Evolutionary conservation across 2,797 vertebrate genomes (phyloP).

Genomic region (Peromyscus melanophrys): DNA sequence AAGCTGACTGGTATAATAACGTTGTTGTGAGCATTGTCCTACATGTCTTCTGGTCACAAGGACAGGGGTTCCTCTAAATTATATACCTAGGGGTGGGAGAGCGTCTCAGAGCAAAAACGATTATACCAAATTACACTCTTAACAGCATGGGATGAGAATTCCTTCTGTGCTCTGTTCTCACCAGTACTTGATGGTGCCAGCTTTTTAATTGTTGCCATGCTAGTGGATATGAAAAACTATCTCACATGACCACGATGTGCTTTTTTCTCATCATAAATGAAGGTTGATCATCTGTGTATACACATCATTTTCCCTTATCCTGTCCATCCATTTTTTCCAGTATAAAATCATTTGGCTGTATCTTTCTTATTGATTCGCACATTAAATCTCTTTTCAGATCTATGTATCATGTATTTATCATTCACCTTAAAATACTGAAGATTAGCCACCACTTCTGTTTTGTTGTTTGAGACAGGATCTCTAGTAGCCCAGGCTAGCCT

Average conservation of each 20-base stretch:
- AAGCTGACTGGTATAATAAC: constrained; percentile 47
- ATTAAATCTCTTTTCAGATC: constrained; percentile 16
- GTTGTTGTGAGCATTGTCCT: constrained; percentile 66
- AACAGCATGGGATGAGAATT: constrained; percentile 42
- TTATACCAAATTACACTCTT: constrained; percentile 66
- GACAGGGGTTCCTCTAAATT: constrained; percentile 72
- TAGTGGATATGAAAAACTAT: neutral
- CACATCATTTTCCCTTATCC: neutral
- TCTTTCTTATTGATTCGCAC: constrained; percentile 20
- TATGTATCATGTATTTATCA: neutral
- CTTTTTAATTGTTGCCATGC: neutral
- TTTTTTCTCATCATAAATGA: constrained; percentile 33
- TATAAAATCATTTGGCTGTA: neutral
- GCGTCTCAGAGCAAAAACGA: constrained; percentile 65
- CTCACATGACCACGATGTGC: neutral
- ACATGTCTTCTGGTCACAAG: constrained; percentile 59
- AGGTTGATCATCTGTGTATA: neutral
- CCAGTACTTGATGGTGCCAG: neutral
- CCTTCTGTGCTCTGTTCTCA: neutral
- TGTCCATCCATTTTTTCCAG: neutral
- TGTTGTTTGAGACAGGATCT: neutral
- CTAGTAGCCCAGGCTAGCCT: neutral
- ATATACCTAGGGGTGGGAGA: constrained; percentile 63
- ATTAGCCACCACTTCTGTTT: neutral
- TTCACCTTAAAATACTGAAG: neutral